Evolutionary conservation across 2,797 vertebrate species (phyloP).

Genomic region (Lateolabrax maculatus): DNA sequence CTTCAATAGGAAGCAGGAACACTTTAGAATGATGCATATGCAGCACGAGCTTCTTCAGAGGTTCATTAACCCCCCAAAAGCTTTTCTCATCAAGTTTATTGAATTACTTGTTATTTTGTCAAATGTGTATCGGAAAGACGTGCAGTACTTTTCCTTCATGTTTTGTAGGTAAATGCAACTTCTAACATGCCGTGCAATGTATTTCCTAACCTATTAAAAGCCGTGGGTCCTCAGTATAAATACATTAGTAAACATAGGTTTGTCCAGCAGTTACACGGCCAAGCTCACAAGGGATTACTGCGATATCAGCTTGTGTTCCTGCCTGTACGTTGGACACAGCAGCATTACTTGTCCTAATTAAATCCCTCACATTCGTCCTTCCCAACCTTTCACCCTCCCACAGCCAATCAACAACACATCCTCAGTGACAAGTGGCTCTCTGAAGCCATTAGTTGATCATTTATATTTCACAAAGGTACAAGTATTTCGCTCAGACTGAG

Average conservation of each 20-base stretch:
- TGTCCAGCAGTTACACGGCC: slow-evolving; percentile 9
- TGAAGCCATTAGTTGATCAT: slow-evolving; percentile 29
- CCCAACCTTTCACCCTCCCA: slow-evolving; percentile 15
- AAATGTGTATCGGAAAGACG: neutral
- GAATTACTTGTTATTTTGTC: neutral
- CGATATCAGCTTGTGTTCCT: neutral
- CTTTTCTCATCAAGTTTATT: neutral
- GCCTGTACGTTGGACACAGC: neutral
- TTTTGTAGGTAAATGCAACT: neutral
- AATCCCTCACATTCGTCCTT: slow-evolving; percentile 20
- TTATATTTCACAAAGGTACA: slow-evolving; percentile 23
- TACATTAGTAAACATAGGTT: neutral
- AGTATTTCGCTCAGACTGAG: slow-evolving; percentile 20
- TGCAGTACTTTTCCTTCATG: too few relatives aligned
- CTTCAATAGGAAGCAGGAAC: neutral
- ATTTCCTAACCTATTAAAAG: neutral
- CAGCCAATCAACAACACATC: slow-evolving; percentile 1
- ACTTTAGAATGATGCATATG: neutral
- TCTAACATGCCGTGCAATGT: neutral
- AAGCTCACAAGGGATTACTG: slow-evolving; percentile 20
- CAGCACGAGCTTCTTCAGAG: neutral
- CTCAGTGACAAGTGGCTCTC: slow-evolving; percentile 34
- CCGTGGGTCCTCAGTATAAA: neutral
- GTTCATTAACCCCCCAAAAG: neutral
- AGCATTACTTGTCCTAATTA: slow-evolving; percentile 35